A percentile compares a stretch with the other conserved stretches of the same genome.
Conservation (phyloP, 2,888 invertebrate species). For the Phorcus lineatus region DNA sequence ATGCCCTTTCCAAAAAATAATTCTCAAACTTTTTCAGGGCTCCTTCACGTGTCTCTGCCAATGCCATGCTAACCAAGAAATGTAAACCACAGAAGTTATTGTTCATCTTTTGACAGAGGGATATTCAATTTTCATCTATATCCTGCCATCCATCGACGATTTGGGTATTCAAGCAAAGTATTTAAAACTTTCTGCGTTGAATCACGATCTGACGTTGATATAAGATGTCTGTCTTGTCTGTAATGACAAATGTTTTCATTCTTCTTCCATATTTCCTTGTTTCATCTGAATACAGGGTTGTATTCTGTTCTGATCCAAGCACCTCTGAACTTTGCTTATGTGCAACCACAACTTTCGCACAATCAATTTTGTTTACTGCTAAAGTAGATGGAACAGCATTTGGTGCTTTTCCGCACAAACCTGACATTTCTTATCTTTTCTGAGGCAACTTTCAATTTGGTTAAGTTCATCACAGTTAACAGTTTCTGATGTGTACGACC, state of each 20-base stretch:
- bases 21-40: background rate
- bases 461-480: slow-evolving; percentile 24
- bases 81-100: too few relatives aligned
- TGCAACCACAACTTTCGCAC: background rate
- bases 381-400: slow-evolving; percentile 13
- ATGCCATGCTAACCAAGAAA: too few relatives aligned
- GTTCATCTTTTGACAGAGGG: background rate
- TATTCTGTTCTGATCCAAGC: slow-evolving; percentile 14
- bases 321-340: background rate
- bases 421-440: slow-evolving; percentile 7
- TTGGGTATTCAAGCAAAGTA: background rate
- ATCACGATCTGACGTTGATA: slow-evolving; percentile 12
- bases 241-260: slow-evolving; percentile 26
- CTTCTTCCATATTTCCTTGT: slow-evolving; percentile 32
- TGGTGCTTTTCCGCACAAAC: background rate
- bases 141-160: background rate
- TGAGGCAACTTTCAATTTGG: slow-evolving; percentile 12
- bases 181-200: background rate
- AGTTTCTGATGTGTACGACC: background rate
- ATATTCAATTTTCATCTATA: background rate
- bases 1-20: too few relatives aligned
- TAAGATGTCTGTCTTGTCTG: slow-evolving; percentile 26
- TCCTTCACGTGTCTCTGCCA: background rate
- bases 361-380: slow-evolving; percentile 29
- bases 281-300: slow-evolving; percentile 38